These are phyloP conservation scores for Agelas oroides DNA, from an alignment of 37 sponge, comb jelly and placozoan species.

Conservation along the genomic window DNA sequence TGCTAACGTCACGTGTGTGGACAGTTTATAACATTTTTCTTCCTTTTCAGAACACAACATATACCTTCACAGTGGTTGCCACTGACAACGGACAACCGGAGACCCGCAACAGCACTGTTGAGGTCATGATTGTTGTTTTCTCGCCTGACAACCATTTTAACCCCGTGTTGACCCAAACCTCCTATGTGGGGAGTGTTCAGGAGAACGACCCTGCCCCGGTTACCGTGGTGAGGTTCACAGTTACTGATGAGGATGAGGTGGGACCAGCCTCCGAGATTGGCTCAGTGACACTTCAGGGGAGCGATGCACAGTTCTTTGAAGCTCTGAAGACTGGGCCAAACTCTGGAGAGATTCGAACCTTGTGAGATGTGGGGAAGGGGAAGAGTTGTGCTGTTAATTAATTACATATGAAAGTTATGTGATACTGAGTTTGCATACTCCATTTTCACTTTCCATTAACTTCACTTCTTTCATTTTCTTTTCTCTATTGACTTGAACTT, in stretches of 20 bases:
- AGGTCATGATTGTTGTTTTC: conserved; percentile 55
- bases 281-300: conserved; percentile 18
- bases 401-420: no score
- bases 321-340: conserved; percentile 37
- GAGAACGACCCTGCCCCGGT: conserved; percentile 40
- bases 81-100: conserved; percentile 71
- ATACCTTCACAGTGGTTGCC: conserved; percentile 69
- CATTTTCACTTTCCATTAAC: no score
- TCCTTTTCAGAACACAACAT: conserved; percentile 23
- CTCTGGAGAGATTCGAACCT: conserved; percentile 34
- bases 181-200: conserved; percentile 37
- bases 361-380: conserved; percentile 20
- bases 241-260: conserved; percentile 55
- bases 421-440: no score
- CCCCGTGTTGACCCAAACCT: conserved; percentile 35
- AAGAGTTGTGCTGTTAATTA: no score
- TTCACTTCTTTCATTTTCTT: neutral
- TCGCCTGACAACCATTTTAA: conserved; percentile 70
- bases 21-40: no score
- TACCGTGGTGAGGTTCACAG: conserved; percentile 41
- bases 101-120: conserved; percentile 22
- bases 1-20: no score
- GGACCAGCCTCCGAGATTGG: conserved; percentile 52
- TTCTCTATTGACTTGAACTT: no score
- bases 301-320: conserved; percentile 35